Evolutionary conservation across 1,140 invertebrate genomes (phyloP).

Genomic region (Muscidifurax raptorellus): DNA sequence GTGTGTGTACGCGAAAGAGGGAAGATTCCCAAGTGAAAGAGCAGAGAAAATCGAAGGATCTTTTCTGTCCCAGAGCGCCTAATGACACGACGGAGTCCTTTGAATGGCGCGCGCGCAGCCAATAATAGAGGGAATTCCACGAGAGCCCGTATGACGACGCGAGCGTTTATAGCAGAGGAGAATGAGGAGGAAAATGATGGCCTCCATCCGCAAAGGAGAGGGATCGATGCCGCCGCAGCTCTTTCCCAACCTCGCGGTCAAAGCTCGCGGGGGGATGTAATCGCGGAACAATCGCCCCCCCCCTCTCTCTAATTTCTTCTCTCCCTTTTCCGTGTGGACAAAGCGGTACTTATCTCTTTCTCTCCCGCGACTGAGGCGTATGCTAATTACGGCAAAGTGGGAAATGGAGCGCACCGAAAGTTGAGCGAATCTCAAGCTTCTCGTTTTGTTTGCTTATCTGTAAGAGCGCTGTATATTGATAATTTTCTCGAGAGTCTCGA

Average conservation of each 20-base stretch:
- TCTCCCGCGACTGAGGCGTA: neutral
- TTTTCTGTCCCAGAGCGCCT: neutral
- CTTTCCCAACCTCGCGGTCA: neutral
- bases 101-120: neutral
- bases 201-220: neutral
- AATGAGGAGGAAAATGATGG: neutral
- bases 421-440: neutral
- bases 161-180: too few relatives aligned
- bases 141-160: neutral
- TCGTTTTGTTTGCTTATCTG: neutral
- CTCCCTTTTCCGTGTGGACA: neutral
- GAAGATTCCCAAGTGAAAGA: neutral
- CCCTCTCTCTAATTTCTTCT: neutral
- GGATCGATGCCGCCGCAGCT: neutral
- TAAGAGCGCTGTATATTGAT: too few relatives aligned
- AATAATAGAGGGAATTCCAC: neutral
- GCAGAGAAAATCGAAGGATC: neutral
- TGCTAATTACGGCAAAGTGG: neutral
- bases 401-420: too few relatives aligned
- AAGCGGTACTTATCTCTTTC: neutral
- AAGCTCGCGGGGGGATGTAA: neutral
- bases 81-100: neutral
- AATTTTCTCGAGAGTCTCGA: too few relatives aligned
- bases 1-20: too few relatives aligned
- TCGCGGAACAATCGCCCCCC: neutral